These are phyloP conservation scores for Crenichthys baileyi DNA, from an alignment of 2,797 vertebrate species.

Conservation along the genomic window DNA sequence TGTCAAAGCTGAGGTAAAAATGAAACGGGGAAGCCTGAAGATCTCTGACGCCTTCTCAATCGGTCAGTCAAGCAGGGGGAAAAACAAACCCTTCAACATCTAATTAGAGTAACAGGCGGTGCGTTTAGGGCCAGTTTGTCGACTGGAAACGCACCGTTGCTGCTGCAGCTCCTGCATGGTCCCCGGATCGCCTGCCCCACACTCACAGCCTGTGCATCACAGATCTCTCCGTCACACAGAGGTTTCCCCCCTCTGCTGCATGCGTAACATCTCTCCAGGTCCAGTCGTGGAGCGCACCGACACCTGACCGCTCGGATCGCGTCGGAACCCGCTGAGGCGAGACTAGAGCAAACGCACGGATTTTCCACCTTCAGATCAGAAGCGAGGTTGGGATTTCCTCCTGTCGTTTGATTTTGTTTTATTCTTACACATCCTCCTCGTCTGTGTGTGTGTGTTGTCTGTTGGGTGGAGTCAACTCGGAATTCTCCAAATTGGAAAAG, in stretches of 20 bases:
- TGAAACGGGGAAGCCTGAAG: slow-evolving; percentile 69
- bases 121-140: slow-evolving; percentile 58
- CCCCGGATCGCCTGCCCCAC: slow-evolving; percentile 58
- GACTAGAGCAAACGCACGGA: slow-evolving; percentile 43
- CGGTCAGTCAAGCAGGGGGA: slow-evolving; percentile 36
- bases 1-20: slow-evolving; percentile 77
- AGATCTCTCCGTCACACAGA: slow-evolving; percentile 74
- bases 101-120: slow-evolving; percentile 38
- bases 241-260: slow-evolving; percentile 79
- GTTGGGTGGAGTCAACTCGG: slow-evolving; percentile 82
- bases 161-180: slow-evolving; percentile 44
- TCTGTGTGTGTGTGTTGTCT: slow-evolving; percentile 46
- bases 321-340: slow-evolving; percentile 63
- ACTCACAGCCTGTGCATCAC: slow-evolving; percentile 23
- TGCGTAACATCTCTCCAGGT: slow-evolving; percentile 73
- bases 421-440: slow-evolving; percentile 65
- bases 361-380: slow-evolving; percentile 47
- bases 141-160: slow-evolving; percentile 17
- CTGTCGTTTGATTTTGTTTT: slow-evolving; percentile 41
- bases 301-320: slow-evolving; percentile 55
- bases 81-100: slow-evolving; percentile 12
- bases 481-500: slow-evolving; percentile 76
- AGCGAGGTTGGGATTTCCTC: slow-evolving; percentile 76
- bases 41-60: slow-evolving; percentile 48
- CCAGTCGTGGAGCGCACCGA: slow-evolving; percentile 63